Evolutionary conservation across 2,888 invertebrate genomes (phyloP).

Genomic region (Lobophora halterata): DNA sequence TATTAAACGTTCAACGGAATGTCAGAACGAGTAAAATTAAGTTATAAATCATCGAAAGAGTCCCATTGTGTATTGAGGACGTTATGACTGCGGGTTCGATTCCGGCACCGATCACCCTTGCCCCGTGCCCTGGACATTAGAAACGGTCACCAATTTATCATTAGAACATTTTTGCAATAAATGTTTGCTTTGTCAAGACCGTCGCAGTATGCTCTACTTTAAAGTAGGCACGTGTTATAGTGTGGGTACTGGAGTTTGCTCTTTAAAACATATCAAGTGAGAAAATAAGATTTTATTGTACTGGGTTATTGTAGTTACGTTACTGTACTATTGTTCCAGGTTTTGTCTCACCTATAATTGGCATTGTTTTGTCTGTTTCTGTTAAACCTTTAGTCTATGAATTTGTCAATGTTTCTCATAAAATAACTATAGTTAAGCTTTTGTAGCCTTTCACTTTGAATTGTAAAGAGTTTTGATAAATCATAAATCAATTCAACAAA

Average conservation of each 20-base stretch:
- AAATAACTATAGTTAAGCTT: too few species aligned
- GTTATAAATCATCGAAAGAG: constrained; percentile 76
- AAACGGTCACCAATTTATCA: constrained; percentile 79
- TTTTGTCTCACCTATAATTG: too few species aligned
- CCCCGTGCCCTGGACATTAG: constrained; percentile 62
- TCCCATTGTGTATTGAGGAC: constrained; percentile 69
- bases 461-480: too few species aligned
- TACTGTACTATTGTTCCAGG: too few species aligned
- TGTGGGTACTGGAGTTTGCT: background rate
- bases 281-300: too few species aligned
- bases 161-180: constrained; percentile 80
- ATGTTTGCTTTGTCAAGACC: constrained; percentile 62
- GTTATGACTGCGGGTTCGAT: constrained; percentile 73
- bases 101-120: constrained; percentile 65
- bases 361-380: too few species aligned
- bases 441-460: too few species aligned
- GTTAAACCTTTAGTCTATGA: too few species aligned
- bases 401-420: too few species aligned
- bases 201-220: constrained; percentile 56
- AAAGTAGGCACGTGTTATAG: background rate
- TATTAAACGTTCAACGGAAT: constrained; percentile 61
- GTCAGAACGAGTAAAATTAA: constrained; percentile 65
- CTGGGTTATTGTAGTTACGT: too few species aligned
- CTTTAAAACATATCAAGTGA: background rate
- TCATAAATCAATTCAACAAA: too few species aligned